Conservation (phyloP, 2,113 vertebrate species). For the Ochotona princeps region DNA sequence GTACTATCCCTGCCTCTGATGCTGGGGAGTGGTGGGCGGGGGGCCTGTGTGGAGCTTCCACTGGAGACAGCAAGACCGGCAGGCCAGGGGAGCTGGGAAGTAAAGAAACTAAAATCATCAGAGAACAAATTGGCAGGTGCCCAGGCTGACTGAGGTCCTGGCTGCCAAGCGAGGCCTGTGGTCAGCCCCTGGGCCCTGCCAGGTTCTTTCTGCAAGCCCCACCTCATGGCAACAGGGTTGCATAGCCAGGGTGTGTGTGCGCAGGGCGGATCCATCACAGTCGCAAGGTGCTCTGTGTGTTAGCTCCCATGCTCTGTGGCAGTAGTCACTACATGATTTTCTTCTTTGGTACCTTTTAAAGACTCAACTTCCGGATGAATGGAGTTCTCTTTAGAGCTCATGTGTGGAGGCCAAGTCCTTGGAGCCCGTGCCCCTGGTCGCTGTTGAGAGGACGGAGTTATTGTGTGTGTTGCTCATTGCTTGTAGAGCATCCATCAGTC, state of each 20-base stretch:
- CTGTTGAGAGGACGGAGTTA: neutral
- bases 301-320: neutral
- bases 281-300: neutral
- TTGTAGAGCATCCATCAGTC: neutral
- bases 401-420: neutral
- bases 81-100: neutral
- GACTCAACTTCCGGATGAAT: neutral
- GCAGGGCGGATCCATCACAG: neutral
- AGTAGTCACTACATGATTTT: neutral
- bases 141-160: neutral
- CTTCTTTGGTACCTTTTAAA: neutral
- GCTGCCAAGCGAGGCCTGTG: neutral
- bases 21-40: accelerated
- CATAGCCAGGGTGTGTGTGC: too few species aligned
- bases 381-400: neutral
- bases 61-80: neutral
- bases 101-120: neutral
- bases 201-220: too few species aligned
- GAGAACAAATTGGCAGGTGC: too few species aligned
- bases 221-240: too few species aligned
- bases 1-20: neutral
- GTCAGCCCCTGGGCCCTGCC: accelerated
- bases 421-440: neutral
- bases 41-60: neutral
- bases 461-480: neutral